phyloP scores from a whole-genome alignment of 2,113 vertebrate genomes.

The Dasyurus viverrinus region DNA sequence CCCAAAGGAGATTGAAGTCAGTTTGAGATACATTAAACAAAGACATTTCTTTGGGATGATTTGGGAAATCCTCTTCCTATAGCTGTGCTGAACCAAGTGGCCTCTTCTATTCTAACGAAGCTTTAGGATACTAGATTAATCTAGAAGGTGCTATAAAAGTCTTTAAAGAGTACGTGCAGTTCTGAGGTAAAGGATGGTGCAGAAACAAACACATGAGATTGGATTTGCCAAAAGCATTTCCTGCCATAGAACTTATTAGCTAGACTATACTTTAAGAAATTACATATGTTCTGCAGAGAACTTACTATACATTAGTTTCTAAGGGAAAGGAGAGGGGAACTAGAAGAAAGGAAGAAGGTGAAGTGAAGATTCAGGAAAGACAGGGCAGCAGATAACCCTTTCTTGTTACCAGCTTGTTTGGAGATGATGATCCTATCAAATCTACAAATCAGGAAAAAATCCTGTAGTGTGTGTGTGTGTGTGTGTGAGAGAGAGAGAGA shows the following conservation, averaged over 20 bases:
- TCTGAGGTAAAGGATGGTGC: slow-evolving; percentile 5
- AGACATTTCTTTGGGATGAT: too few species aligned
- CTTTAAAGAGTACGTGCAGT: neutral
- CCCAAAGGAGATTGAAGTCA: too few species aligned
- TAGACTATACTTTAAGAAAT: neutral
- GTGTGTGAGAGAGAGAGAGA: too few species aligned
- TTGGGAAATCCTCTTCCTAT: too few species aligned
- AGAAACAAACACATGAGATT: neutral
- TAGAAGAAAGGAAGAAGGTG: neutral
- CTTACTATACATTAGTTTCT: neutral
- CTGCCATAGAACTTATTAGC: neutral
- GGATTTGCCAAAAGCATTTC: accelerated
- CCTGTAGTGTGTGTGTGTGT: too few species aligned
- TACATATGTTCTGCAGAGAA: neutral
- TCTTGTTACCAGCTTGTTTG: neutral
- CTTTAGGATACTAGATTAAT: too few species aligned
- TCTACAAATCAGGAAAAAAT: accelerated
- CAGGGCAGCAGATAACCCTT: accelerated
- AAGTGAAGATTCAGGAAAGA: neutral
- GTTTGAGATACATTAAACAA: too few species aligned
- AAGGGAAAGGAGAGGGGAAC: neutral
- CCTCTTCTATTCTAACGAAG: too few species aligned
- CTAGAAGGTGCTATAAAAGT: too few species aligned
- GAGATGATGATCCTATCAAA: neutral
- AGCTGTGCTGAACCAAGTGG: too few species aligned